A percentile compares a stretch with the other conserved stretches of the same genome.
Conservation (phyloP, 2,797 vertebrate species). For the Melanitta fusca region DNA sequence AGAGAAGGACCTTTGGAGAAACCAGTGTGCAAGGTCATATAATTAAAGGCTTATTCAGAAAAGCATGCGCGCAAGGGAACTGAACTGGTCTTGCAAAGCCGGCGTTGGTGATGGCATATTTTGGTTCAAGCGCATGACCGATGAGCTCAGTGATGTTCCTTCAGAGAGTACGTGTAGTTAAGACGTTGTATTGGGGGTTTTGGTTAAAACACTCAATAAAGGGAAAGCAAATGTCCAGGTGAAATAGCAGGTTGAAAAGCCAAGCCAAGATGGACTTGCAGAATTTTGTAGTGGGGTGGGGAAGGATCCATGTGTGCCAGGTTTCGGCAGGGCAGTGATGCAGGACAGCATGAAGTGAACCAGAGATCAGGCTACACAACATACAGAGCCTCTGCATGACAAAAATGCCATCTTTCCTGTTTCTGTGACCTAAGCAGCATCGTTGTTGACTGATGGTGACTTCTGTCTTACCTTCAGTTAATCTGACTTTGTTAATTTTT, state of each 20-base stretch:
- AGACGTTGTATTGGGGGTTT: background rate
- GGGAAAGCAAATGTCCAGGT: background rate
- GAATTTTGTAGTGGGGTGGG: background rate
- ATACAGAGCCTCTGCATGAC: background rate
- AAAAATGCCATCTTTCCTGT: background rate
- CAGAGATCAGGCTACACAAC: background rate
- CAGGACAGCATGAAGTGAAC: background rate
- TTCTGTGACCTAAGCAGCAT: background rate
- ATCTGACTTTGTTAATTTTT: background rate
- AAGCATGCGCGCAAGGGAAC: background rate
- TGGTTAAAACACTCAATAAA: background rate
- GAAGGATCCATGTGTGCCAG: background rate
- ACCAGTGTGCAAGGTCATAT: background rate
- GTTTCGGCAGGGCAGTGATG: rapidly evolving
- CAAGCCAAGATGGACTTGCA: too few species aligned
- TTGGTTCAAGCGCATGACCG: background rate
- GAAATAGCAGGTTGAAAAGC: too few species aligned
- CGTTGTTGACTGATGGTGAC: background rate
- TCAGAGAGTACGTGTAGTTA: background rate
- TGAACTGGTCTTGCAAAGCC: background rate
- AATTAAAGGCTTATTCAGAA: background rate
- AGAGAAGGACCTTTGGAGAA: background rate
- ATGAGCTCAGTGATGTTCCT: background rate
- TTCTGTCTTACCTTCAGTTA: background rate
- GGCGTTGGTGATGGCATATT: rapidly evolving